These are phyloP conservation scores for Hydrozoanthus tunicans DNA, from an alignment of 64 coral and sea anemone species.

Conservation along the genomic window DNA sequence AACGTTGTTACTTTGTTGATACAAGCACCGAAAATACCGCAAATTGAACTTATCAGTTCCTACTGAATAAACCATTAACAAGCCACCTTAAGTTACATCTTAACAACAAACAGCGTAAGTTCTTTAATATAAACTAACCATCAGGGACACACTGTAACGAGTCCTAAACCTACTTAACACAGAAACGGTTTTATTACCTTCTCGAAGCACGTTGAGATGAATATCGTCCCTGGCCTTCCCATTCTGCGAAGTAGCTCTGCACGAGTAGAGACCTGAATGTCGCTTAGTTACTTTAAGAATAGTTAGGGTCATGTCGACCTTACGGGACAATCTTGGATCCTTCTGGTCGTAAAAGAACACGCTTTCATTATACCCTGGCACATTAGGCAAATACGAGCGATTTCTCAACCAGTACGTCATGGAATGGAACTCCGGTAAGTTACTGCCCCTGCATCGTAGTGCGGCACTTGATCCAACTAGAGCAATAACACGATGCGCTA, in stretches of 20 bases:
- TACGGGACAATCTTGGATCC: neutral
- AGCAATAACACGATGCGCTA: neutral
- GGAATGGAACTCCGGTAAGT: neutral
- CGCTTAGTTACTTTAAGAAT: conserved; percentile 4
- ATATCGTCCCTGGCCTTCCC: neutral
- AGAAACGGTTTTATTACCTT: conserved; percentile 14
- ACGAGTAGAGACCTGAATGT: conserved; percentile 32
- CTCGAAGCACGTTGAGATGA: conserved; percentile 6
- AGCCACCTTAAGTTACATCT: too few relatives aligned
- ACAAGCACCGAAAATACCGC: too few relatives aligned
- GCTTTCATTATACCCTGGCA: conserved; percentile 12
- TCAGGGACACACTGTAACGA: too few relatives aligned
- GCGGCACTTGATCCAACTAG: neutral
- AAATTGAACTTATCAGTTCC: too few relatives aligned
- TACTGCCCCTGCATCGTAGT: conserved; percentile 10
- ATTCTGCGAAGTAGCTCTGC: neutral
- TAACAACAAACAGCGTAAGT: too few relatives aligned
- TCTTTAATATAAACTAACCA: too few relatives aligned
- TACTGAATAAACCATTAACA: too few relatives aligned
- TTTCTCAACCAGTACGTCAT: conserved; percentile 4
- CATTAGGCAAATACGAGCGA: neutral
- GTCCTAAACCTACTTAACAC: neutral
- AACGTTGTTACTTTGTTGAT: too few relatives aligned
- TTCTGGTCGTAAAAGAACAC: conserved; percentile 16
- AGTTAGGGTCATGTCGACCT: neutral